Conservation (phyloP, 1,140 invertebrate species). For the Carcinoscorpius rotundicauda region DNA sequence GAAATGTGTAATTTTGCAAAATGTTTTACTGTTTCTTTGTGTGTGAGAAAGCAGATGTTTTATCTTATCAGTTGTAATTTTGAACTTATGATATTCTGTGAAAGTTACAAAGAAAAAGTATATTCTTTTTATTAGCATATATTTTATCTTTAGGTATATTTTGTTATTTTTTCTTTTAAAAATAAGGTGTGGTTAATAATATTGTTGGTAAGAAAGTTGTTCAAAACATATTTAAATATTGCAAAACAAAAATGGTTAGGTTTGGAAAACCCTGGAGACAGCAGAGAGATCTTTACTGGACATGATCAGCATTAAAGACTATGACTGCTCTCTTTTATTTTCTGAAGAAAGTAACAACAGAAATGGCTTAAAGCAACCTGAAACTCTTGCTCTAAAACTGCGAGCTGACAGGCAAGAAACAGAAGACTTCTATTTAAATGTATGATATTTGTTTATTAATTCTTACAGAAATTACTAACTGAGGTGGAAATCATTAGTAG, state of each 20-base stretch:
- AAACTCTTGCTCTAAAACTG: slow-evolving; percentile 50
- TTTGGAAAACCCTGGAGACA: slow-evolving; percentile 87
- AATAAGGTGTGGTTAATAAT: slow-evolving; percentile 44
- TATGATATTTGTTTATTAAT: slow-evolving; percentile 30
- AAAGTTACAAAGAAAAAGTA: too few species aligned
- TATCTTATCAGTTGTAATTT: too few species aligned
- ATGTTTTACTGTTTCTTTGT: too few species aligned
- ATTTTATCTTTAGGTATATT: too few species aligned
- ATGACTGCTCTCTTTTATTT: slow-evolving; percentile 55
- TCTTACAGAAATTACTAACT: too few species aligned
- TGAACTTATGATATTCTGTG: too few species aligned
- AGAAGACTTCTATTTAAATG: slow-evolving; percentile 74
- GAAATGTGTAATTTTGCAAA: too few species aligned
- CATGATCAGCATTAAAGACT: slow-evolving; percentile 66
- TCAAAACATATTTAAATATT: slow-evolving; percentile 2
- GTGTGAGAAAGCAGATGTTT: too few species aligned
- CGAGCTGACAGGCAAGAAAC: slow-evolving; percentile 68
- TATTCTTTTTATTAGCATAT: too few species aligned
- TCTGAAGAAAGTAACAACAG: slow-evolving; percentile 14
- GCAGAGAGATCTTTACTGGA: slow-evolving; percentile 76
- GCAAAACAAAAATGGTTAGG: slow-evolving; percentile 24
- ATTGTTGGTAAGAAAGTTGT: not conserved
- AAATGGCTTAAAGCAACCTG: slow-evolving; percentile 27
- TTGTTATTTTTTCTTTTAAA: slow-evolving; percentile 46
- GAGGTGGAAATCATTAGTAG: too few species aligned